A percentile compares a stretch with the other conserved stretches of the same genome.
These are phyloP conservation scores for Orestias chungarensis DNA, from an alignment of 2,797 vertebrate species.

Conservation along the genomic window DNA sequence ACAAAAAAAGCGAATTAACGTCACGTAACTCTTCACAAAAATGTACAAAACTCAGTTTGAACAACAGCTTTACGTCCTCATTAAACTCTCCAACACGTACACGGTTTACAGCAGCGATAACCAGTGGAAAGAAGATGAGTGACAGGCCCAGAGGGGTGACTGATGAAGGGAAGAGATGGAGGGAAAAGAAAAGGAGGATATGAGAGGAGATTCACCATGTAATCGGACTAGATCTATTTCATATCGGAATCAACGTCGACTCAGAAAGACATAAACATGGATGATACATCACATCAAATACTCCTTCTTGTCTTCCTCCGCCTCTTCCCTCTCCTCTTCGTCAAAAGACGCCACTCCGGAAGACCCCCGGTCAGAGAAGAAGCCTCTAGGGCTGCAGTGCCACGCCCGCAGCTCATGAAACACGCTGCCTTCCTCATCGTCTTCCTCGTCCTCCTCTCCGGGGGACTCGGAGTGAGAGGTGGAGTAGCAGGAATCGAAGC, in stretches of 20 bases:
- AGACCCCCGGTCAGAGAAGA: conserved; percentile 89
- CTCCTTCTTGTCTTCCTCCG: conserved; percentile 78
- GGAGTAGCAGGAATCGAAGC: conserved; percentile 91
- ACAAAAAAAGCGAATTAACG: conserved; percentile 57
- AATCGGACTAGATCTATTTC: conserved; percentile 52
- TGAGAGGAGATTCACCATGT: conserved; percentile 38
- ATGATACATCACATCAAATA: conserved; percentile 73
- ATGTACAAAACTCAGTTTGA: conserved; percentile 75
- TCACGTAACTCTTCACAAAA: conserved; percentile 67
- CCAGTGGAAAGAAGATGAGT: conserved; percentile 40
- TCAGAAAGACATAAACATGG: conserved; percentile 58
- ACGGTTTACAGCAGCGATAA: conserved; percentile 55
- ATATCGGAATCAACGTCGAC: conserved; percentile 64
- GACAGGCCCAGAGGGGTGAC: conserved; percentile 45
- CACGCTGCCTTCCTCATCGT: conserved; percentile 81
- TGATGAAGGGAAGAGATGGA: conserved; percentile 40
- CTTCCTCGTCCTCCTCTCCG: conserved; percentile 82
- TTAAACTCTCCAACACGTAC: conserved; percentile 47
- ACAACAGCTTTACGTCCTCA: conserved; percentile 74
- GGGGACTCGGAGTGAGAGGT: conserved; percentile 90
- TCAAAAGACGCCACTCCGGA: conserved; percentile 92
- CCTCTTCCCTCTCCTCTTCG: conserved; percentile 78
- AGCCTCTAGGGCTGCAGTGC: conserved; percentile 81
- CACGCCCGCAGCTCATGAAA: conserved; percentile 76
- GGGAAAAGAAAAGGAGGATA: background rate